These are phyloP conservation scores for Megalurothrips usitatus DNA, from an alignment of 2,888 invertebrate species.

Conservation along the genomic window DNA sequence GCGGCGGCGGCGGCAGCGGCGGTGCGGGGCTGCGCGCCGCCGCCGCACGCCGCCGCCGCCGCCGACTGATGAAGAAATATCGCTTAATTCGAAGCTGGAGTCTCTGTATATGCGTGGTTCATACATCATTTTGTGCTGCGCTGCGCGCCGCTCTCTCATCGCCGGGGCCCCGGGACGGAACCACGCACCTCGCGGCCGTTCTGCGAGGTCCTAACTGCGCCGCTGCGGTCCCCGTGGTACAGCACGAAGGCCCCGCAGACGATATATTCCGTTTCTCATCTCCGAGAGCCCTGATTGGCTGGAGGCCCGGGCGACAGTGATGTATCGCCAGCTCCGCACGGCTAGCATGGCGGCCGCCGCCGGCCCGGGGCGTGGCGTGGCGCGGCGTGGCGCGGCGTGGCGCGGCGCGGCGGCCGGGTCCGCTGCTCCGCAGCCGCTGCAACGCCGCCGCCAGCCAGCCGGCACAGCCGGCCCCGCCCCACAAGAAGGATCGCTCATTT, in stretches of 20 bases:
- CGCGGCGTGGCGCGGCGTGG: neutral
- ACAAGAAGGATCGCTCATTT: neutral
- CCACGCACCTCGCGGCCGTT: no score
- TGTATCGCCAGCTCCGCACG: neutral
- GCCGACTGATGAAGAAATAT: slow-evolving; percentile 24
- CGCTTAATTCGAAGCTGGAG: slow-evolving; percentile 21
- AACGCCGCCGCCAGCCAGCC: neutral
- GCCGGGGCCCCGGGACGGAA: no score
- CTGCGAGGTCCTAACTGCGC: no score
- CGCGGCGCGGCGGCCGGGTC: neutral
- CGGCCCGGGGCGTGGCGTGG: neutral
- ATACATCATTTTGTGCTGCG: neutral
- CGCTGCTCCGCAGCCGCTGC: neutral
- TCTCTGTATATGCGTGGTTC: neutral
- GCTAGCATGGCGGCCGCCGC: neutral
- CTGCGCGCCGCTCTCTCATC: no score
- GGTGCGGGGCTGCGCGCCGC: neutral
- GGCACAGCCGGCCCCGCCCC: neutral
- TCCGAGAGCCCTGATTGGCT: slow-evolving; percentile 18
- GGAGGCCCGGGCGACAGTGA: slow-evolving; percentile 8
- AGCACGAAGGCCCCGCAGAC: neutral
- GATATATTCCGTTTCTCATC: slow-evolving; percentile 26
- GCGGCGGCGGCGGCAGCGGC: neutral
- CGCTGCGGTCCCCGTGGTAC: no score
- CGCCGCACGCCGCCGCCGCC: neutral